phyloP scores from a whole-genome alignment of 2,113 vertebrate genomes.

The Pyxicephalus adspersus region DNA sequence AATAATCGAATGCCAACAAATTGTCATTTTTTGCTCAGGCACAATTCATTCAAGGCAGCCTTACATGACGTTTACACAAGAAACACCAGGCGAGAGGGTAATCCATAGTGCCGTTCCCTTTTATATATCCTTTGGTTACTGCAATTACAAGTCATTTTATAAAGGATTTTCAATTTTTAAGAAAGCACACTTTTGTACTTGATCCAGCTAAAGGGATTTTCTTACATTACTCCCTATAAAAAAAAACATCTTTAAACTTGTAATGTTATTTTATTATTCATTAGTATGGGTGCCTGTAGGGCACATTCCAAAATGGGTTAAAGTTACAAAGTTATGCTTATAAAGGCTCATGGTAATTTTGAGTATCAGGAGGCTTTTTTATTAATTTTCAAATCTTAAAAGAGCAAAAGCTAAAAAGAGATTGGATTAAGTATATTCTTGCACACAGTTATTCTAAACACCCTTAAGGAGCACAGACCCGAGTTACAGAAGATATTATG shows the following conservation, averaged over 20 bases:
- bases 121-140: constrained; percentile 84
- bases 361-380: constrained; percentile 88
- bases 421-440: constrained; percentile 99
- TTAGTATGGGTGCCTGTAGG: constrained; percentile 99
- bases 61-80: constrained; percentile 44
- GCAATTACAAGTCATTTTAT: constrained; percentile 88
- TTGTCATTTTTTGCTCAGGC: constrained; percentile 13
- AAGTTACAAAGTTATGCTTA: constrained; percentile 99
- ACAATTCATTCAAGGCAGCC: constrained; percentile 9
- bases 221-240: constrained; percentile 99
- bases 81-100: constrained; percentile 64
- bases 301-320: constrained; percentile 98
- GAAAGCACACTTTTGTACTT: constrained; percentile 99
- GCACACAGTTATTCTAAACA: constrained; percentile 96
- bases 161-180: constrained; percentile 91
- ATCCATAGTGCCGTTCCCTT: constrained; percentile 78
- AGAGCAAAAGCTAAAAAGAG: constrained; percentile 94
- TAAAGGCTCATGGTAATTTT: constrained; percentile 96
- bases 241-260: constrained; percentile 99
- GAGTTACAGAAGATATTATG: constrained; percentile 99
- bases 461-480: constrained; percentile 91
- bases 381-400: constrained; percentile 99
- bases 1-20: constrained; percentile 20
- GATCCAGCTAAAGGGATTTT: constrained; percentile 99
- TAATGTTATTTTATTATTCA: constrained; percentile 98